Conservation (phyloP, 2,113 vertebrate species). For the Poeciliopsis turrubarensis region DNA sequence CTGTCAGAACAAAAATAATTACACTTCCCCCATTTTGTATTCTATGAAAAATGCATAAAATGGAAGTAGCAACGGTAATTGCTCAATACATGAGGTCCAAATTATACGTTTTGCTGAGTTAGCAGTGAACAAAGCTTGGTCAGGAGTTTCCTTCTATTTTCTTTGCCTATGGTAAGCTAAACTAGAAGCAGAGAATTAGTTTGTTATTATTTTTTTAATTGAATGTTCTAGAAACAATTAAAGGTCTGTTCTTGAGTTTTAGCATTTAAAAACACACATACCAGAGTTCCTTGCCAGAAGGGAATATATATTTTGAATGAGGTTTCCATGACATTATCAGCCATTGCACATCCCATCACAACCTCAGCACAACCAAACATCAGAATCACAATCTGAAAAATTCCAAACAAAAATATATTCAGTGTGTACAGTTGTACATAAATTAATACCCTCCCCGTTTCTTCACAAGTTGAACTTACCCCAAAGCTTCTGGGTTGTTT, state of each 20-base stretch:
- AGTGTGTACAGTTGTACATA: background rate
- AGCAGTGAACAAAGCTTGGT: too few relatives aligned
- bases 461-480: conserved; percentile 41
- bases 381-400: conserved; percentile 57
- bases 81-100: too few relatives aligned
- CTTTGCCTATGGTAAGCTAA: too few relatives aligned
- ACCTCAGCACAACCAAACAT: conserved; percentile 67
- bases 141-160: too few relatives aligned
- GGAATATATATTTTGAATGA: conserved; percentile 25
- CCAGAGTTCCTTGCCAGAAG: conserved; percentile 69
- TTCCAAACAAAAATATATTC: background rate
- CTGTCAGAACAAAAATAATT: too few relatives aligned
- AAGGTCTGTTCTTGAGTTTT: background rate
- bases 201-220: too few relatives aligned
- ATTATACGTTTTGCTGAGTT: too few relatives aligned
- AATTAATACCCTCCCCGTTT: background rate
- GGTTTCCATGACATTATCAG: rapidly evolving
- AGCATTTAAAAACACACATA: conserved; percentile 26
- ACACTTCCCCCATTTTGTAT: too few relatives aligned
- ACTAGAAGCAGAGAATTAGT: too few relatives aligned
- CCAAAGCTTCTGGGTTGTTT: conserved; percentile 61
- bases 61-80: too few relatives aligned
- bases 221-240: too few relatives aligned
- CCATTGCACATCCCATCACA: conserved; percentile 53
- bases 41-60: too few relatives aligned